Percentiles rank a stretch among this genome's conserved stretches.
These are phyloP conservation scores for Pantherophis vulpinus DNA, from an alignment of 2,797 vertebrate genomes.

Conservation along the genomic window DNA sequence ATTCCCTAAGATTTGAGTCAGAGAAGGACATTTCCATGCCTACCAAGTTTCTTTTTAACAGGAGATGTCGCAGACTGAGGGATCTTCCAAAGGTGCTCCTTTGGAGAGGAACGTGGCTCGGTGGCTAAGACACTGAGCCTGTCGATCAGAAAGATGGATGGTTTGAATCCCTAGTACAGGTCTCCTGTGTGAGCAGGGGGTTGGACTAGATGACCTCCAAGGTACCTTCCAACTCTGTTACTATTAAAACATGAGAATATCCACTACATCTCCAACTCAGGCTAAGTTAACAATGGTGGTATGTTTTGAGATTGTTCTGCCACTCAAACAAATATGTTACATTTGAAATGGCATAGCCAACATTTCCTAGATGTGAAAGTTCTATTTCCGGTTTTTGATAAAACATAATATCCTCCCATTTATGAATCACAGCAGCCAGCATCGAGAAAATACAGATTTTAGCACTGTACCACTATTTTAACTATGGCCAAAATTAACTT, in stretches of 20 bases:
- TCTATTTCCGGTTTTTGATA: not conserved
- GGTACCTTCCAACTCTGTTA: no score
- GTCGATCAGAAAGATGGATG: no score
- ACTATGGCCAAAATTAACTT: not conserved
- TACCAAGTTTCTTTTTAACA: not conserved
- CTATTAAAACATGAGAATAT: not conserved
- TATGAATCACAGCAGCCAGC: not conserved
- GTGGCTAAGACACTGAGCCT: no score
- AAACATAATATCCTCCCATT: not conserved
- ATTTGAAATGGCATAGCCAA: conserved; percentile 65
- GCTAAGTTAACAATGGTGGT: conserved; percentile 28
- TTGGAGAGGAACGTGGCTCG: not conserved
- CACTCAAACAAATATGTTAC: conserved; percentile 52
- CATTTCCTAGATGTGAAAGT: not conserved
- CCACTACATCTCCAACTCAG: not conserved
- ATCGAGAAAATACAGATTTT: not conserved
- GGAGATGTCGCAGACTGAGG: not conserved
- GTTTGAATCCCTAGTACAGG: no score
- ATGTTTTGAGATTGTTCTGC: conserved; percentile 26
- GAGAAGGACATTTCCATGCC: not conserved
- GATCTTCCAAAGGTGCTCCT: not conserved
- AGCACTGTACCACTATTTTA: not conserved
- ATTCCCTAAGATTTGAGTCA: not conserved
- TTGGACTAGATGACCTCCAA: no score
- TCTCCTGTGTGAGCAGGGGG: no score